Conservation (phyloP, 2,797 vertebrate species). For the Acanthurus tractus region DNA sequence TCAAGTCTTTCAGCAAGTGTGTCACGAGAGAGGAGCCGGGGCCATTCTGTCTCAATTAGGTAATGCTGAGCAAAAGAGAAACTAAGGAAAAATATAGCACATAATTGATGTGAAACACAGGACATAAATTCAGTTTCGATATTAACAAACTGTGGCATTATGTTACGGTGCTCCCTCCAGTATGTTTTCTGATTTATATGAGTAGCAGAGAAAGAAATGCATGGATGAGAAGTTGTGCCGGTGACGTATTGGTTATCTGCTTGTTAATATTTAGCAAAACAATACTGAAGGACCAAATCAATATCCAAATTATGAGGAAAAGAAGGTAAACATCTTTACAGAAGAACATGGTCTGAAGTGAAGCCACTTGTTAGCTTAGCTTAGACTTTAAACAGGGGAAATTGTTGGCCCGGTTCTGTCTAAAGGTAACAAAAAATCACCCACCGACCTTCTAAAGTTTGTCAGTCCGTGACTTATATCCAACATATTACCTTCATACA, state of each 20-base stretch:
- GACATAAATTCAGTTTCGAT: neutral
- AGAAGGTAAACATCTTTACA: too few relatives aligned
- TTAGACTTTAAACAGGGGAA: neutral
- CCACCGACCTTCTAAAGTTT: neutral
- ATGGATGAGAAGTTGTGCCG: neutral
- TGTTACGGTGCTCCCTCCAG: neutral
- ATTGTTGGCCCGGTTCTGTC: neutral
- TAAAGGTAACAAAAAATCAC: neutral
- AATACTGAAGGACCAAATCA: neutral
- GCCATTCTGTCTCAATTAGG: conserved; percentile 72
- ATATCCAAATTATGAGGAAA: neutral
- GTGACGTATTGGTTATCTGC: neutral
- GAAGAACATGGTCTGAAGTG: neutral
- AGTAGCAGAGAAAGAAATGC: neutral
- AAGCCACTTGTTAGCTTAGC: neutral
- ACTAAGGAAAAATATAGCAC: too few relatives aligned
- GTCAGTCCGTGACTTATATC: neutral
- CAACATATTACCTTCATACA: neutral
- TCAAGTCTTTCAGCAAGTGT: conserved; percentile 69
- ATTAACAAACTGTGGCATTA: neutral
- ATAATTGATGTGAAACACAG: too few relatives aligned
- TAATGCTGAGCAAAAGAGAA: conserved; percentile 32
- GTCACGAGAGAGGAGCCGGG: conserved; percentile 47
- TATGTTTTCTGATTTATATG: conserved; percentile 23
- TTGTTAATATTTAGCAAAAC: neutral